Conservation (phyloP, 2,888 invertebrate genomes). For the Meteorus cinctellus region DNA sequence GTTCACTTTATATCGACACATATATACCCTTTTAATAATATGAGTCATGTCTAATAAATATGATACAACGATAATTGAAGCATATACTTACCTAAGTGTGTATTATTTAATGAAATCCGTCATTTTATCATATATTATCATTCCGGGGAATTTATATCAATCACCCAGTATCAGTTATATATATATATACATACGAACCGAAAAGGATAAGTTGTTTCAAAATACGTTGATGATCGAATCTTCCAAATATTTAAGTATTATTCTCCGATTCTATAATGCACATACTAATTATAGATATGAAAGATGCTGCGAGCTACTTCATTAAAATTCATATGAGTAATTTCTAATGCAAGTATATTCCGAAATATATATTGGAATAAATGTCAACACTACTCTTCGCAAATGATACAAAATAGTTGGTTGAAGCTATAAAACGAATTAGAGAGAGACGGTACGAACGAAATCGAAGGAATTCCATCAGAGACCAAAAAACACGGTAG, state of each 20-base stretch:
- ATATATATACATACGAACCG: too few relatives aligned
- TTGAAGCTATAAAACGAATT: conserved; percentile 55
- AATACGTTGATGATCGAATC: too few relatives aligned
- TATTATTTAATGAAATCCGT: background rate
- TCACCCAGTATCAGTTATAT: too few relatives aligned
- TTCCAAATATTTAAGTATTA: too few relatives aligned
- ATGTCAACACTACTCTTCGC: background rate
- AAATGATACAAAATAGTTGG: background rate
- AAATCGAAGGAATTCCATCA: conserved; percentile 60
- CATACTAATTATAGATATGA: too few relatives aligned
- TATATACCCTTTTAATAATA: conserved; percentile 15
- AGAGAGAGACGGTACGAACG: conserved; percentile 57
- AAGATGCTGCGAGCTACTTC: too few relatives aligned
- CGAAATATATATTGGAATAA: background rate
- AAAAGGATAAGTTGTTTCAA: background rate
- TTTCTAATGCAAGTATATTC: too few relatives aligned
- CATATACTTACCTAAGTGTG: background rate
- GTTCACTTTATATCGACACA: background rate
- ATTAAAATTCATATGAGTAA: too few relatives aligned
- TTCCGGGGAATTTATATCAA: too few relatives aligned
- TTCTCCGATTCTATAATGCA: too few relatives aligned
- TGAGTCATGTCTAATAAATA: background rate
- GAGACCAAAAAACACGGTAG: conserved; percentile 43
- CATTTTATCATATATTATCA: background rate
- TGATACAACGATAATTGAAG: background rate